Evolutionary conservation across 2,888 invertebrate species (phyloP), one percentile per base, ranked within the genome.

Genomic region (Oscheius sp.): DNA sequence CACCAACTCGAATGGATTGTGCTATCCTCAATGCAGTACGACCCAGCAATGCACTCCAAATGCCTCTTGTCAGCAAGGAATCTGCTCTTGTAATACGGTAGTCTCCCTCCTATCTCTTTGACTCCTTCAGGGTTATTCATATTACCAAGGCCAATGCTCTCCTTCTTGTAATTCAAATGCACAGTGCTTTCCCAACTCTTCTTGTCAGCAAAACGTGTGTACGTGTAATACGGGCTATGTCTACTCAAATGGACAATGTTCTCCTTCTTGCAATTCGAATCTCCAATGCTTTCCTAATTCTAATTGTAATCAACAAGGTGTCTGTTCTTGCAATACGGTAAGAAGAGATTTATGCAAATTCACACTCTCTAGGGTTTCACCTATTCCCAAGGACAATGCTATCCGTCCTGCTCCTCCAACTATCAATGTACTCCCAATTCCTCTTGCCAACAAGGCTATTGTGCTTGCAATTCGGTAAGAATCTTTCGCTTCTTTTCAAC

Each of bases 211-310:
- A 25, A 65, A 58, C 15, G 39, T 34, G 20, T 69, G 58, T 25
- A 37, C 33, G 1, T 67, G 67, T n/a, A 58, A 58, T 50, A 20
- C 45, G 70, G 70, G 70, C 31, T 71, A 67, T 48, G 10, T 37
- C 45, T 37, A 45, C 6, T 63, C 71, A 1, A 17, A 52, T 15
- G 65, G 65, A 20, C 42, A 52, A 17, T 65, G 65, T 53, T 29
- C 20, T n/a, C 65, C 53, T 8, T 20, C 15, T n/a, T 65, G 53
- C 31, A 34, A 15, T 31, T 39, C 34, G 20, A 34, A 23, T 20
- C 55, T 17, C 3, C 55, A 55, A 33, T 55, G 55, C 17, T 20
- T 17, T 5, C 65, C 65, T 8, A 53, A 48, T 27, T 20, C 64
- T 8, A 31, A 12, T 17, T 64, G 64, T 27, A n/a, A n/a, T n/a